phyloP scores from a whole-genome alignment of 2,888 invertebrate species.

The Acleris cristana region DNA sequence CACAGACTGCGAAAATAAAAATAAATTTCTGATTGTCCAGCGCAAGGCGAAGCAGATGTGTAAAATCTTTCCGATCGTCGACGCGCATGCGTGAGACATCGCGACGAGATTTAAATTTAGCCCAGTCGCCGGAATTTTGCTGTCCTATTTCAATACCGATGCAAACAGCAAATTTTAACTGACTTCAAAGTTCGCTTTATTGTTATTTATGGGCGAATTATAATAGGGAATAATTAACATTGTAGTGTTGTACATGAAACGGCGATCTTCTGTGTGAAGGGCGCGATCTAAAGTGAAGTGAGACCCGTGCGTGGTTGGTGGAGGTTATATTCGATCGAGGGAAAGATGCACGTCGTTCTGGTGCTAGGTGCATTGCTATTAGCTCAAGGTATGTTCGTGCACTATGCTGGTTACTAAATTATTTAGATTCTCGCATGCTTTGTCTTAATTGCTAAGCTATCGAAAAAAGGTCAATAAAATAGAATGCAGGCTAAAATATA shows the following conservation, averaged over 20 bases:
- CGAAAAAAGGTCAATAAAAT: too few species aligned
- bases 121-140: conserved; percentile 68
- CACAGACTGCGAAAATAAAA: too few species aligned
- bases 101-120: conserved; percentile 77
- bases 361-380: conserved; percentile 56
- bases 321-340: conserved; percentile 38
- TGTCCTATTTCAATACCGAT: conserved; percentile 69
- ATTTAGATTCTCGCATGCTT: not conserved
- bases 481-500: not conserved
- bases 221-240: conserved; percentile 26
- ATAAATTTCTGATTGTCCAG: conserved; percentile 12
- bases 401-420: not conserved
- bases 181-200: conserved; percentile 39
- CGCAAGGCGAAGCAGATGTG: conserved; percentile 17
- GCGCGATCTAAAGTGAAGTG: conserved; percentile 47
- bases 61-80: conserved; percentile 16
- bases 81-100: conserved; percentile 73
- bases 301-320: conserved; percentile 40
- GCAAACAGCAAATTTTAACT: conserved; percentile 62
- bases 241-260: conserved; percentile 10
- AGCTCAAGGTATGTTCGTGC: conserved; percentile 59
- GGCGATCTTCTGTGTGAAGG: conserved; percentile 44
- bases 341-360: conserved; percentile 55
- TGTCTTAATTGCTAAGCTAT: not conserved
- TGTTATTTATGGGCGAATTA: conserved; percentile 35